A percentile compares a stretch with the other conserved stretches of the same genome.
Conservation (phyloP, 2,888 invertebrate genomes). For the Exephanes ischioxanthus region DNA sequence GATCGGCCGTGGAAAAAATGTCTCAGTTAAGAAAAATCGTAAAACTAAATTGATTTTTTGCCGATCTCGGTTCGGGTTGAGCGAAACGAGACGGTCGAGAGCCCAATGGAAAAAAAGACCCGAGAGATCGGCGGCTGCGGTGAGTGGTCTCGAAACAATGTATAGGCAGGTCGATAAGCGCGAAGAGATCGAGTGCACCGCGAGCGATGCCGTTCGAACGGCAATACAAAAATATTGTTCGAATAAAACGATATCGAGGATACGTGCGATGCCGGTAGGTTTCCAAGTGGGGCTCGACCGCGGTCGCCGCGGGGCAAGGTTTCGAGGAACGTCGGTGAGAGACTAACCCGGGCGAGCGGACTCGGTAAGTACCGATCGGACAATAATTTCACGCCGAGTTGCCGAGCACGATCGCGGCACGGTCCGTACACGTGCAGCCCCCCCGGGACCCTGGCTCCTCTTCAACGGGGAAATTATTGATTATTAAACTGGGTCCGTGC, state of each 20-base stretch:
- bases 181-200: slow-evolving; percentile 50
- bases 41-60: background rate
- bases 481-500: slow-evolving; percentile 79
- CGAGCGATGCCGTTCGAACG: slow-evolving; percentile 29
- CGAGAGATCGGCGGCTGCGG: background rate
- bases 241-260: slow-evolving; percentile 64
- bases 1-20: background rate
- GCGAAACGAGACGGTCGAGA: background rate
- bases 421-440: slow-evolving; percentile 79
- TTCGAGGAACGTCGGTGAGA: slow-evolving; percentile 40
- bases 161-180: slow-evolving; percentile 42
- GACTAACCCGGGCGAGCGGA: slow-evolving; percentile 28
- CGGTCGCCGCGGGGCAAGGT: slow-evolving; percentile 48
- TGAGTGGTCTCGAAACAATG: background rate
- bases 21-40: background rate
- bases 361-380: slow-evolving; percentile 62
- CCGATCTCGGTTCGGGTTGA: background rate
- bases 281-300: slow-evolving; percentile 41
- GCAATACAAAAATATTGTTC: slow-evolving; percentile 52
- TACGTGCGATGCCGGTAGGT: slow-evolving; percentile 47
- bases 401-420: slow-evolving; percentile 75
- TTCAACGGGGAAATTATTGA: slow-evolving; percentile 79
- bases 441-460: slow-evolving; percentile 55
- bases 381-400: slow-evolving; percentile 71
- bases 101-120: background rate